phyloP scores from a whole-genome alignment of 2,797 vertebrate species.

The Eulemur coronatus region DNA sequence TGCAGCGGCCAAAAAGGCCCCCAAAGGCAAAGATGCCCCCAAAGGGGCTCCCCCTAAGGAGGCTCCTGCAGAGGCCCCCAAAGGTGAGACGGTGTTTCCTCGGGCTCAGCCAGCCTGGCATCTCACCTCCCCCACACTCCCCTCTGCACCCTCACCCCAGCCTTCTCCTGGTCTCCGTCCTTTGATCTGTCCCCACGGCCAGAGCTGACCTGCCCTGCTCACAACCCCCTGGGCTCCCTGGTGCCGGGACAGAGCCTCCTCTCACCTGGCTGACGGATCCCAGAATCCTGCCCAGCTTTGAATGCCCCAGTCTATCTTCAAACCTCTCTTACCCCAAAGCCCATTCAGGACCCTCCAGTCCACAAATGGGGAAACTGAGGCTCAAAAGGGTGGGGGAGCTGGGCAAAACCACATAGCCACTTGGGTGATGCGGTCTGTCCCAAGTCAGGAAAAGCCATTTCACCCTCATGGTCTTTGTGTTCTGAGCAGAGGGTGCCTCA shows the following conservation, averaged over 20 bases:
- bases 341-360: not conserved
- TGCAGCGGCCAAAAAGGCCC: constrained; percentile 59
- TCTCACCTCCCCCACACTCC: rapidly evolving
- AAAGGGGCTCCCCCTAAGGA: not conserved
- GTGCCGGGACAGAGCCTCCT: not conserved
- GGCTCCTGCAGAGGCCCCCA: constrained; percentile 45
- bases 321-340: not conserved
- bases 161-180: not conserved
- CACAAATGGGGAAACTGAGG: not conserved
- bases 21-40: constrained; percentile 60
- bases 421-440: not conserved
- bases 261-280: not conserved
- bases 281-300: not conserved
- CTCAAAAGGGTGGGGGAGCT: not conserved
- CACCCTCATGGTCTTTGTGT: not conserved
- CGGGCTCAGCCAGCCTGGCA: rapidly evolving
- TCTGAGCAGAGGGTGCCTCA: not conserved
- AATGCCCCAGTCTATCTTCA: rapidly evolving
- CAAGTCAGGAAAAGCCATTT: not conserved
- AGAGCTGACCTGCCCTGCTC: not conserved
- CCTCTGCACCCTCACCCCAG: not conserved
- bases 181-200: not conserved
- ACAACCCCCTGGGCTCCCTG: not conserved
- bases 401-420: not conserved
- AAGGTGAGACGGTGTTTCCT: constrained; percentile 42